These are phyloP conservation scores for Lindbergichthys nudifrons DNA, from an alignment of 2,797 vertebrate species.

Conservation along the genomic window DNA sequence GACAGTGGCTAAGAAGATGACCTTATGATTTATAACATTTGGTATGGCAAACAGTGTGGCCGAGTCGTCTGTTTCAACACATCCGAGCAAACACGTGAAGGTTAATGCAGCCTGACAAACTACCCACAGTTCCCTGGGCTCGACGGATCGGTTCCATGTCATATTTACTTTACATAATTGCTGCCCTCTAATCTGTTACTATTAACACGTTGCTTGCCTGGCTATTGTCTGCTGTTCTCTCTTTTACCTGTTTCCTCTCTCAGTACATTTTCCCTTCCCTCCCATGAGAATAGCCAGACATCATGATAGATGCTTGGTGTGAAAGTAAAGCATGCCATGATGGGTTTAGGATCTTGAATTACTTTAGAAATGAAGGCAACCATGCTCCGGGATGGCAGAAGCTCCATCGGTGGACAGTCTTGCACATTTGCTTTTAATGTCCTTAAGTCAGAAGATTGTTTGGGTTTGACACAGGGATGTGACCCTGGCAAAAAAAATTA, in stretches of 20 bases:
- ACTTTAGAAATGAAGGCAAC: conserved; percentile 44
- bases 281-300: conserved; percentile 60
- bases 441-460: conserved; percentile 57
- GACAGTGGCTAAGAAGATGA: conserved; percentile 59
- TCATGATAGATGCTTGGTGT: conserved; percentile 67
- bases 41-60: conserved; percentile 69
- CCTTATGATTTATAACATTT: conserved; percentile 76
- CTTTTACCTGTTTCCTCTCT: conserved; percentile 64
- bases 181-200: conserved; percentile 79
- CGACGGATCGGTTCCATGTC: conserved; percentile 74
- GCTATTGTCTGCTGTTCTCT: conserved; percentile 62
- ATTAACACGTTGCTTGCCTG: conserved; percentile 67
- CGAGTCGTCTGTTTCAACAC: conserved; percentile 75
- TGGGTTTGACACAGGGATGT: conserved; percentile 23
- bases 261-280: conserved; percentile 43
- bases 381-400: neutral
- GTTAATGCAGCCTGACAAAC: conserved; percentile 86
- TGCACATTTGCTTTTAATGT: conserved; percentile 36
- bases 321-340: conserved; percentile 51
- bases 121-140: conserved; percentile 73
- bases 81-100: conserved; percentile 82
- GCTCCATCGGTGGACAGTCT: conserved; percentile 23
- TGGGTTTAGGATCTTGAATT: conserved; percentile 30
- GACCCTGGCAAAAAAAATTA: conserved; percentile 31
- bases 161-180: conserved; percentile 85